phyloP scores from a whole-genome alignment of 92 coral and sea anemone species.

The Hydrozoanthus gracilis region DNA sequence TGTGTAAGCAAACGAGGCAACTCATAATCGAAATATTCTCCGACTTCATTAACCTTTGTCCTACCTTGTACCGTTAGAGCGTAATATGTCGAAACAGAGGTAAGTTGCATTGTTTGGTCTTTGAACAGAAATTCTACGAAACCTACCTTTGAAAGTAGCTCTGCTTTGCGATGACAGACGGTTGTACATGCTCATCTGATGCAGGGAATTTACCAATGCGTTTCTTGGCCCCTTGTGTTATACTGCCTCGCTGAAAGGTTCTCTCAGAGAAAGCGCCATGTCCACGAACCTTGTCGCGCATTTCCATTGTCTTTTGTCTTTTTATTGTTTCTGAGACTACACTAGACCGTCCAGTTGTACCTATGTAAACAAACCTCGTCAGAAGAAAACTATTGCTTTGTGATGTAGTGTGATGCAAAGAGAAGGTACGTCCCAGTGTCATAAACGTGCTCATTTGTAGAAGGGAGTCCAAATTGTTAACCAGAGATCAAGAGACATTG shows the following conservation, averaged over 20 bases:
- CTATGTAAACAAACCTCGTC: not conserved
- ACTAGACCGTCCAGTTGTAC: slow-evolving; percentile 70
- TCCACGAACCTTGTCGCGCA: slow-evolving; percentile 95
- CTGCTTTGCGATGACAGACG: slow-evolving; percentile 19
- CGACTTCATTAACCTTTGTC: too few relatives aligned
- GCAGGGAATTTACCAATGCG: not conserved
- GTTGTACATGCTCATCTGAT: not conserved
- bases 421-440: too few relatives aligned
- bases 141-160: slow-evolving; percentile 20
- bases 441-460: too few relatives aligned
- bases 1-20: too few relatives aligned
- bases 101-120: too few relatives aligned
- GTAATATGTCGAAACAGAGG: too few relatives aligned
- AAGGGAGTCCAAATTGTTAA: too few relatives aligned
- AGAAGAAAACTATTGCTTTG: too few relatives aligned
- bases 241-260: slow-evolving; percentile 73
- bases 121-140: not conserved
- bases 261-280: slow-evolving; percentile 92
- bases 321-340: slow-evolving; percentile 68
- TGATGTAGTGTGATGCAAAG: too few relatives aligned
- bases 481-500: too few relatives aligned
- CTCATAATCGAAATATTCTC: too few relatives aligned
- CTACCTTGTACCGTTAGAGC: too few relatives aligned
- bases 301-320: slow-evolving; percentile 78
- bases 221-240: not conserved